phyloP scores from a whole-genome alignment of 2,888 invertebrate species.

The Habrosyne pyritoides region DNA sequence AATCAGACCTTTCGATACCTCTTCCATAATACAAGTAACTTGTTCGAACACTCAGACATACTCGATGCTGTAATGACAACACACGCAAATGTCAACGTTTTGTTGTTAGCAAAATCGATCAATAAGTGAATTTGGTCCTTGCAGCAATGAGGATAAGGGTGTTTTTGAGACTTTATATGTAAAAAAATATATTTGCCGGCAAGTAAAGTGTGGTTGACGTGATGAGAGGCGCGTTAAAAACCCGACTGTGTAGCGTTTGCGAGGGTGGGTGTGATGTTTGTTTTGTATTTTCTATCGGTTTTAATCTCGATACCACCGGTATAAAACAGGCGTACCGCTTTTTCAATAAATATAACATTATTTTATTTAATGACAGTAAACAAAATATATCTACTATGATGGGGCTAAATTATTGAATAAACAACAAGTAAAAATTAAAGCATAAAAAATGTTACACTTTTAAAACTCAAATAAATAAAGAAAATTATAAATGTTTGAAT shows the following conservation, averaged over 20 bases:
- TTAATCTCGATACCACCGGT: slow-evolving; percentile 25
- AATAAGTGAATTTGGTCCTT: slow-evolving; percentile 24
- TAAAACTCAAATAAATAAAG: too few species aligned
- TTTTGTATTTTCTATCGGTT: slow-evolving; percentile 38
- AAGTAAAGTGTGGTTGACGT: slow-evolving; percentile 43
- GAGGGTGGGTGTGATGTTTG: slow-evolving; percentile 45
- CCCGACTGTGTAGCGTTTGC: slow-evolving; percentile 35
- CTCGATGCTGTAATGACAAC: slow-evolving; percentile 37
- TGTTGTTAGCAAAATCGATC: slow-evolving; percentile 15
- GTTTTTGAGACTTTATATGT: slow-evolving; percentile 5
- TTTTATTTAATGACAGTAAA: too few species aligned
- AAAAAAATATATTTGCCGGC: slow-evolving; percentile 30
- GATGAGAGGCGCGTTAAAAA: slow-evolving; percentile 43
- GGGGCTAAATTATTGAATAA: too few species aligned
- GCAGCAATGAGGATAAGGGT: slow-evolving; percentile 19
- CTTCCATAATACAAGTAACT: slow-evolving; percentile 8
- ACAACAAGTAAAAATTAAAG: too few species aligned
- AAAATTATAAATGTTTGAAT: too few species aligned
- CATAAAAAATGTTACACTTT: too few species aligned
- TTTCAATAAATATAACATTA: not conserved
- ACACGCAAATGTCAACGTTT: slow-evolving; percentile 23
- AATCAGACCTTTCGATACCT: slow-evolving; percentile 33
- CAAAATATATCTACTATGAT: too few species aligned
- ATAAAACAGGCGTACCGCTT: slow-evolving; percentile 12
- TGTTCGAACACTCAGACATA: slow-evolving; percentile 46